Evolutionary conservation across 1,140 invertebrate genomes (phyloP).

Genomic region (Conopomorpha cramerella): DNA sequence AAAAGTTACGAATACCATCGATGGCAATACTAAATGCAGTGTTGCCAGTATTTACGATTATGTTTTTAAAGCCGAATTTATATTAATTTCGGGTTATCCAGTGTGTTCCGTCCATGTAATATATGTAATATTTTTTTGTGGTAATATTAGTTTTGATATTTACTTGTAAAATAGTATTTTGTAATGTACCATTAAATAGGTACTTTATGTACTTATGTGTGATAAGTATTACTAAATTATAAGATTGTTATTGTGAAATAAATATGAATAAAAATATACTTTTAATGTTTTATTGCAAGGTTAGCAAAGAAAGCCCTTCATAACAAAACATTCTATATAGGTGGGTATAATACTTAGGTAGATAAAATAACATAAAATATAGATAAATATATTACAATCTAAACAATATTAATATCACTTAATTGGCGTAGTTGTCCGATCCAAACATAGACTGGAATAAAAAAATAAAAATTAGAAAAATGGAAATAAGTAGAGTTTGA

Average conservation of each 20-base stretch:
- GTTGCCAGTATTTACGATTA: no score
- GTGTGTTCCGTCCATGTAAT: no score
- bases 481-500: no score
- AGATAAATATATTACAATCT: slow-evolving; percentile 6
- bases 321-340: no score
- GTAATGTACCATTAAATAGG: background rate
- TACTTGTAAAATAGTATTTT: no score
- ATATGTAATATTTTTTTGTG: no score
- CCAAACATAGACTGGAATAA: slow-evolving; percentile 54
- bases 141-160: no score
- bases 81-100: no score
- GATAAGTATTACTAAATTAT: background rate
- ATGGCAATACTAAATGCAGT: background rate
- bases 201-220: background rate
- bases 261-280: background rate
- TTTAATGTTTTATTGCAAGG: background rate
- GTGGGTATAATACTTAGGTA: background rate
- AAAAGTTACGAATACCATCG: background rate
- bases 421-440: slow-evolving; percentile 30
- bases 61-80: no score
- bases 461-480: slow-evolving; percentile 14
- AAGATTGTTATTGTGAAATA: background rate
- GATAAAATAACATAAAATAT: background rate
- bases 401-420: background rate
- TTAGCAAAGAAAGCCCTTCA: no score